phyloP scores from a whole-genome alignment of 2,888 invertebrate genomes.

The Drosophila stalkeri region DNA sequence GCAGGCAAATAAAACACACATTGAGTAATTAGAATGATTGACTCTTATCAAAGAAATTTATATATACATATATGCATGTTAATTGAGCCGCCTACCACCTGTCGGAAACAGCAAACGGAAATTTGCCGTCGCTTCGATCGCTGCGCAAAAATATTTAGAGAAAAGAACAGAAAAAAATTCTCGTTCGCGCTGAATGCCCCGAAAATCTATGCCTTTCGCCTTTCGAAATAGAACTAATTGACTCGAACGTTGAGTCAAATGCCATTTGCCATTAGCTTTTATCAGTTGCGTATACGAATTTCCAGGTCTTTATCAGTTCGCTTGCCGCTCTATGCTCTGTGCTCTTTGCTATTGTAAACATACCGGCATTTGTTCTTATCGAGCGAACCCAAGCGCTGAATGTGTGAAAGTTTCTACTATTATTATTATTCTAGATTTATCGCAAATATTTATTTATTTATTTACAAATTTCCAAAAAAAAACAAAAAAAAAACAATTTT shows the following conservation, averaged over 20 bases:
- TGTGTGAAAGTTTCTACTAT: slow-evolving; percentile 34
- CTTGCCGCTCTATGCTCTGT: neutral
- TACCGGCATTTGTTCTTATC: slow-evolving; percentile 73
- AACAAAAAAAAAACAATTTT: no score
- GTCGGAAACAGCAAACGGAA: slow-evolving; percentile 49
- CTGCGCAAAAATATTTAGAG: slow-evolving; percentile 21
- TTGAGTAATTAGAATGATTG: slow-evolving; percentile 64
- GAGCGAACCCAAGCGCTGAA: slow-evolving; percentile 6
- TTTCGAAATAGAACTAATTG: slow-evolving; percentile 63
- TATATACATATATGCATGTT: slow-evolving; percentile 52
- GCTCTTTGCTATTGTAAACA: slow-evolving; percentile 51
- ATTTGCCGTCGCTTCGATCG: slow-evolving; percentile 29
- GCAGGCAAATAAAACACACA: slow-evolving; percentile 16
- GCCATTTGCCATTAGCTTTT: slow-evolving; percentile 55
- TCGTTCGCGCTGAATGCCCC: neutral
- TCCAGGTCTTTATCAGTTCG: slow-evolving; percentile 51
- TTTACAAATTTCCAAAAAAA: slow-evolving; percentile 5
- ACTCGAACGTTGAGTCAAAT: slow-evolving; percentile 29
- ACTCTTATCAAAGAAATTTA: slow-evolving; percentile 42
- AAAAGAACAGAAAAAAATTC: no score
- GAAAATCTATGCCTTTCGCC: slow-evolving; percentile 56
- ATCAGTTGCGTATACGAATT: slow-evolving; percentile 50
- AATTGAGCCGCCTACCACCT: slow-evolving; percentile 63
- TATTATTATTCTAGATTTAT: slow-evolving; percentile 17
- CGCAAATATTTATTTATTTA: slow-evolving; percentile 10